These are phyloP conservation scores for Drosophila nasuta DNA, from an alignment of 1,140 invertebrate genomes.

Conservation along the genomic window DNA sequence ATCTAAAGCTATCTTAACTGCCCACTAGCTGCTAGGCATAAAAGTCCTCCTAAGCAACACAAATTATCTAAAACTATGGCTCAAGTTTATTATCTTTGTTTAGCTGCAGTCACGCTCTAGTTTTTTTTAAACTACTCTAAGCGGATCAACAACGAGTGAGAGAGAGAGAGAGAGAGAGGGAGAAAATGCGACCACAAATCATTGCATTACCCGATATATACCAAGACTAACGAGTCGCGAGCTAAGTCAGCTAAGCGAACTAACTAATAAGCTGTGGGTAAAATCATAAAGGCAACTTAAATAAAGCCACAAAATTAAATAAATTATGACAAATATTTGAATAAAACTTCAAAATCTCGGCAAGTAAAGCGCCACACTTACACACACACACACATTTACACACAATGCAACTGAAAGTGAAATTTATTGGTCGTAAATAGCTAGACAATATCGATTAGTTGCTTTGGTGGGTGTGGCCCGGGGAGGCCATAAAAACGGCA, in stretches of 20 bases:
- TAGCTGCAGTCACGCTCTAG: slow-evolving; percentile 25
- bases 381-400: slow-evolving; percentile 31
- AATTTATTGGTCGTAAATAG: slow-evolving; percentile 79
- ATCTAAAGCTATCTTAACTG: slow-evolving; percentile 1
- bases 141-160: background rate
- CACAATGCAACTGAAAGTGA: slow-evolving; percentile 75
- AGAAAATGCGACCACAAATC: slow-evolving; percentile 31
- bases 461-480: slow-evolving; percentile 69
- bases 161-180: background rate
- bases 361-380: slow-evolving; percentile 46
- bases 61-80: slow-evolving; percentile 17
- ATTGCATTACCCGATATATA: slow-evolving; percentile 36
- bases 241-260: background rate
- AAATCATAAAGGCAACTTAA: slow-evolving; percentile 53
- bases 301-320: slow-evolving; percentile 58
- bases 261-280: slow-evolving; percentile 23
- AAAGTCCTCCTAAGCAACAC: background rate
- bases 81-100: slow-evolving; percentile 8
- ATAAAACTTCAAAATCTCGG: slow-evolving; percentile 47
- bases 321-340: slow-evolving; percentile 66
- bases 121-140: slow-evolving; percentile 30
- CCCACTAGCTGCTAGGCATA: background rate
- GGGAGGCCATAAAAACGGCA: slow-evolving; percentile 56
- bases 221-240: slow-evolving; percentile 31
- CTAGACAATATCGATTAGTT: slow-evolving; percentile 81